A percentile compares a stretch with the other conserved stretches of the same genome.
phyloP scores from a whole-genome alignment of 2,888 invertebrate genomes.

The Punctoribates punctum region DNA sequence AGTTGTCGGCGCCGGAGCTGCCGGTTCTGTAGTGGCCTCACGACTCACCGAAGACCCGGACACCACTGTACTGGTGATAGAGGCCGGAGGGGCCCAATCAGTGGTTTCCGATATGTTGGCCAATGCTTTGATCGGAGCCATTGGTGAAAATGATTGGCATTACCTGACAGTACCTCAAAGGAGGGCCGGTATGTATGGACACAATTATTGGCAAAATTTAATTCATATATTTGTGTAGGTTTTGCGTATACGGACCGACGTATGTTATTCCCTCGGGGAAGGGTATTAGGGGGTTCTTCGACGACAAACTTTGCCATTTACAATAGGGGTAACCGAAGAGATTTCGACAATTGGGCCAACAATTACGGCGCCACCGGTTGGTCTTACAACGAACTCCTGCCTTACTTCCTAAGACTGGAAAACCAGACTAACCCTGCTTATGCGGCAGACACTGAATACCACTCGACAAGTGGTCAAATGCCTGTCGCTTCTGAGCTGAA shows the following conservation, averaged over 20 bases:
- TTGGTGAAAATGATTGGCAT: not conserved
- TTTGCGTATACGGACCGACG: no score
- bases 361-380: not conserved
- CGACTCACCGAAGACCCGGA: not conserved
- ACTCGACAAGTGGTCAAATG: conserved; percentile 34
- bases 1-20: not conserved
- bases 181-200: no score
- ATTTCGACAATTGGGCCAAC: not conserved
- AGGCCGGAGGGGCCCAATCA: not conserved
- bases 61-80: not conserved
- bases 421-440: not conserved
- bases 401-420: not conserved
- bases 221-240: no score
- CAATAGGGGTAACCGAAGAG: not conserved
- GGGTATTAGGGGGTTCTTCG: not conserved
- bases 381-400: not conserved
- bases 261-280: no score
- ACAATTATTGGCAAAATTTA: no score
- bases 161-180: not conserved
- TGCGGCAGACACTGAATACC: not conserved
- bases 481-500: conserved; percentile 26
- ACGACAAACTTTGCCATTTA: not conserved
- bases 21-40: not conserved
- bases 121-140: no score
- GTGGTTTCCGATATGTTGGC: not conserved